Base-by-base conservation (phyloP, 1,140 invertebrate genomes). In the Copidosoma floridanum region DNA sequence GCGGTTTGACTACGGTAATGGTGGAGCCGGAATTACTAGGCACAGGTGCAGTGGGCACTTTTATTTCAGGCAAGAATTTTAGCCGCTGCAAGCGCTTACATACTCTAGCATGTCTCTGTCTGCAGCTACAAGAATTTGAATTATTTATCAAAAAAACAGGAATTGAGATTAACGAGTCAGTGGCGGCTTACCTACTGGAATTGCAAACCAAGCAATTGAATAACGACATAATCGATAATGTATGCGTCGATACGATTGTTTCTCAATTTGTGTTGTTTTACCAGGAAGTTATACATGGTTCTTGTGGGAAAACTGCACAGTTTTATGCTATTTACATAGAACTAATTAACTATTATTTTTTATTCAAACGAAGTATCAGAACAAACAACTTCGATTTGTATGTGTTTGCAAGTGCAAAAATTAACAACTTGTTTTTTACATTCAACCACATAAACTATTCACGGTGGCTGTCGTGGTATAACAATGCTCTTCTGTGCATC, bases 81-180 rank as follows among this genome's bases (percentile, higher is more conserved):
- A 75, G 71, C 57, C 26, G 71, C 27, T 73, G 71, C 51, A 75
- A 72, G 26, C 26, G 60, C 6, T 16, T 65, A 1, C 46, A 59
- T 29, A 57, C 57, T 12, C 12, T 63, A 0, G 3, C 57, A n/a
- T 21, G 56, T 10, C 24, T 78, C 26, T 75, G 61, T n/a, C 62
- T 82, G 21, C 63, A 76, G 70, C 73, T 75, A 37, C 38, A 80
- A 44, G 73, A 79, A 70, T 79, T 82, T 67, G 51, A 72, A 66
- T 26, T 29, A 26, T 75, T 73, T 63, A 37, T 72, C 44, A 27
- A 71, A 63, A 14, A 46, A 23, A 24, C 8, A 8, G 18, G 18
- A 5, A 41, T 41, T 8, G 32, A 35, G 12, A 7, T 35, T 12
- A 35, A 35, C 32, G 32, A 35, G 12, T 6, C 6, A 35, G 32